These are phyloP conservation scores for Brachionus manjavacas DNA, from an alignment of 1,140 invertebrate species.

Conservation along the genomic window DNA sequence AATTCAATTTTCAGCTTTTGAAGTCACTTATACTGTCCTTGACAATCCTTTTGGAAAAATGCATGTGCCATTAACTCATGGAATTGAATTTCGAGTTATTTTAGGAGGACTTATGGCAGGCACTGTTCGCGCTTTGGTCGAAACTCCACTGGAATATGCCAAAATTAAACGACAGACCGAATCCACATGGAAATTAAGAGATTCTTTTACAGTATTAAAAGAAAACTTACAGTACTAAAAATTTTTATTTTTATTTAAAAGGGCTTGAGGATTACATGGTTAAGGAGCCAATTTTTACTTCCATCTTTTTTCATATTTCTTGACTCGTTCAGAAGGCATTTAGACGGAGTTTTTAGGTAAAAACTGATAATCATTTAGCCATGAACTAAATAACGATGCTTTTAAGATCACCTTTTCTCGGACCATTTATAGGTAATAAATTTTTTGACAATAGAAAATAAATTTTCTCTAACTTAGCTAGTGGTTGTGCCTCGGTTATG, in stretches of 20 bases:
- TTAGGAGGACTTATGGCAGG: conserved; percentile 48
- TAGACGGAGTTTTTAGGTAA: conserved; percentile 49
- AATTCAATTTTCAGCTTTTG: conserved; percentile 54
- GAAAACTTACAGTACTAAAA: no score
- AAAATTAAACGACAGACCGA: conserved; percentile 51
- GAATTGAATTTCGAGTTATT: conserved; percentile 51
- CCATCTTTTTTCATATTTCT: conserved; percentile 51
- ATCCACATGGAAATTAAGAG: conserved; percentile 48
- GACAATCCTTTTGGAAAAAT: conserved; percentile 46
- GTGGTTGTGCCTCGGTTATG: conserved; percentile 51
- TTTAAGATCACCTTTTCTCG: conserved; percentile 46
- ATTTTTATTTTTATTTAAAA: conserved; percentile 19
- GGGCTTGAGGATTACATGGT: conserved; percentile 52
- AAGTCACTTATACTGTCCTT: conserved; percentile 51
- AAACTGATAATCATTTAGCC: neutral
- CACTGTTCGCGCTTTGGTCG: conserved; percentile 50
- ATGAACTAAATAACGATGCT: neutral
- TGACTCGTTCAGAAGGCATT: conserved; percentile 49
- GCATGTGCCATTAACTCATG: conserved; percentile 49
- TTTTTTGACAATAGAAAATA: neutral
- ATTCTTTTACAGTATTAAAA: conserved; percentile 48
- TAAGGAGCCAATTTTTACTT: conserved; percentile 49
- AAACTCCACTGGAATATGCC: conserved; percentile 53
- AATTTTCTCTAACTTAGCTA: conserved; percentile 43
- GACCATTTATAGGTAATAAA: conserved; percentile 48